Conservation (phyloP, 2,113 vertebrate species). For the Prionailurus viverrinus region DNA sequence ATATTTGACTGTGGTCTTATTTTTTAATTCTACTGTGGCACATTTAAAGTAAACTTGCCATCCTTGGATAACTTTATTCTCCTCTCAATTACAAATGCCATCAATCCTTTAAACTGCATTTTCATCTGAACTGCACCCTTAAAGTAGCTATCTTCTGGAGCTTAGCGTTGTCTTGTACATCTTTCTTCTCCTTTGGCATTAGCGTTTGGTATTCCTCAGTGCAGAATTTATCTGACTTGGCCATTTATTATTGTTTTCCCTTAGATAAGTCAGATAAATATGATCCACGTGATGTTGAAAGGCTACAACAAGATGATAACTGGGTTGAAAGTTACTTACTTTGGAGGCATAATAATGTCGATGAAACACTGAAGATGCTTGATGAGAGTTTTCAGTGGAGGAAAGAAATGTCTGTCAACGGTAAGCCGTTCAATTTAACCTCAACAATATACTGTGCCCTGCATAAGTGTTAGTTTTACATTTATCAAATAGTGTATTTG, state of each 20-base stretch:
- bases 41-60: background rate
- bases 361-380: constrained; percentile 97
- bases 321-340: constrained; percentile 92
- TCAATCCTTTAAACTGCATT: background rate
- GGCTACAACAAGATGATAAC: constrained; percentile 92
- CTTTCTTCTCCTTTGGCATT: constrained; percentile 30
- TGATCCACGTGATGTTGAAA: constrained; percentile 95
- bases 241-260: constrained; percentile 44
- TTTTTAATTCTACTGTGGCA: background rate
- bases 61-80: constrained; percentile 40
- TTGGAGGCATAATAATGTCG: constrained; percentile 92
- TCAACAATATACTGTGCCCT: background rate
- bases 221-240: constrained; percentile 48
- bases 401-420: constrained; percentile 94
- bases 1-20: constrained; percentile 13
- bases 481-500: constrained; percentile 10
- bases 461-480: constrained; percentile 8
- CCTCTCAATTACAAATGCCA: constrained; percentile 35
- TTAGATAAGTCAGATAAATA: constrained; percentile 94
- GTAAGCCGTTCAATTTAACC: constrained; percentile 86
- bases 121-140: constrained; percentile 36
- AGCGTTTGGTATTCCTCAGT: background rate
- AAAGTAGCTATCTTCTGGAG: background rate
- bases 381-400: constrained; percentile 98
- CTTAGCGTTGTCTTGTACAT: background rate